These are phyloP conservation scores for Procavia capensis DNA, from an alignment of 2,113 vertebrate genomes.

Conservation along the genomic window DNA sequence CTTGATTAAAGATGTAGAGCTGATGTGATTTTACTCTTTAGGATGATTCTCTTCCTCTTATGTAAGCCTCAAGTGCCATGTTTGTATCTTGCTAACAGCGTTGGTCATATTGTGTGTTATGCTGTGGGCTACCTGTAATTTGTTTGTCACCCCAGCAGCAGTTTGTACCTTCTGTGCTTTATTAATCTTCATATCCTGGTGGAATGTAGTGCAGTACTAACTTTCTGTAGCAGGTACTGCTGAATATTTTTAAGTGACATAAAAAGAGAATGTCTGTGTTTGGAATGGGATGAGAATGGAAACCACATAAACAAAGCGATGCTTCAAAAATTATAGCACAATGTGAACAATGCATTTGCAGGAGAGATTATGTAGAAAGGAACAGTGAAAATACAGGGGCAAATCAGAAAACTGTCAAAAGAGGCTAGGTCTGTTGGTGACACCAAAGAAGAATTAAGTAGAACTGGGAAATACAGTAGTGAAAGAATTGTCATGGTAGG, in stretches of 20 bases:
- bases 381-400: not conserved
- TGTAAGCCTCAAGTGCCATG: not conserved
- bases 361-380: not conserved
- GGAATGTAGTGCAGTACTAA: not conserved
- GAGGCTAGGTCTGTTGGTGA: not conserved
- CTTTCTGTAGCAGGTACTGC: not conserved
- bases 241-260: slow-evolving; percentile 2
- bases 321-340: not conserved
- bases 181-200: not conserved
- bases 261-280: no score
- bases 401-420: not conserved
- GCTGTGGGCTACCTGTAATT: not conserved
- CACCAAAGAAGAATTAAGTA: not conserved
- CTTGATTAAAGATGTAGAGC: not conserved
- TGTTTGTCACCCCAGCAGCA: not conserved
- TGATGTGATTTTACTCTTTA: not conserved
- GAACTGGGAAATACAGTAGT: not conserved
- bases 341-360: not conserved
- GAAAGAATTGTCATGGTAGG: not conserved
- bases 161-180: not conserved
- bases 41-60: not conserved
- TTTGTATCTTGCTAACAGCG: not conserved
- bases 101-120: not conserved
- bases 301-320: not conserved
- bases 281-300: not conserved